Conservation (phyloP, 30 jellyfish, hydroid and myxozoan species). For the Morbakka virulenta region DNA sequence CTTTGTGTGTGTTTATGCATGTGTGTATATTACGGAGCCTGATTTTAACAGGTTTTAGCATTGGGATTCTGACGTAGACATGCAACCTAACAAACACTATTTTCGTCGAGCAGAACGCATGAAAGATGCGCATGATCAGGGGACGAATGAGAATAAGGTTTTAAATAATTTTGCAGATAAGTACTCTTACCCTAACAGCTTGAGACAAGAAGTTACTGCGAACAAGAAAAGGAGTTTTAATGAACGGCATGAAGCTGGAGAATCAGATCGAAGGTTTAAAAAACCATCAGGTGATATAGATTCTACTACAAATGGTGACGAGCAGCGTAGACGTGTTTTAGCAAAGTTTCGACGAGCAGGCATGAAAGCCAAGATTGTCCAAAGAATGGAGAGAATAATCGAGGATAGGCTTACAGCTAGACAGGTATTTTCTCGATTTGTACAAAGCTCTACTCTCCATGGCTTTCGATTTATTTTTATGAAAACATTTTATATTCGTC, state of each 20-base stretch:
- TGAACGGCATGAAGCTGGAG: neutral
- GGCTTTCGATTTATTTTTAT: constrained; percentile 96
- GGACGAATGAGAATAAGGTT: neutral
- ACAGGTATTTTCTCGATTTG: constrained; percentile 88
- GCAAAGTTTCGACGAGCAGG: constrained; percentile 97
- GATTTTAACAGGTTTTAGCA: neutral
- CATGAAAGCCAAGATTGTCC: constrained; percentile 96
- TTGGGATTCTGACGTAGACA: neutral
- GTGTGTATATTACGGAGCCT: neutral
- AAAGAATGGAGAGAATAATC: constrained; percentile 83
- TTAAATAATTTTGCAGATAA: neutral
- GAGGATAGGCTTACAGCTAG: constrained; percentile 94
- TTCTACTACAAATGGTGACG: neutral
- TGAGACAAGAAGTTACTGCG: neutral
- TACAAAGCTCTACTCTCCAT: constrained; percentile 90
- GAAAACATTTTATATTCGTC: constrained; percentile 83
- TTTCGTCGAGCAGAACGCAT: neutral
- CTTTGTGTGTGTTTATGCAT: neutral
- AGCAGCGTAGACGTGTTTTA: constrained; percentile 14
- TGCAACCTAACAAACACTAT: neutral
- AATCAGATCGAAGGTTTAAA: neutral
- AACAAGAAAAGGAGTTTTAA: neutral
- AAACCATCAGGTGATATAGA: neutral
- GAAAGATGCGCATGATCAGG: neutral
- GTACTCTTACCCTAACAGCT: neutral